A percentile compares a stretch with the other conserved stretches of the same genome.
These are phyloP conservation scores for Meteorus colon DNA, from an alignment of 2,888 invertebrate genomes.

Conservation along the genomic window DNA sequence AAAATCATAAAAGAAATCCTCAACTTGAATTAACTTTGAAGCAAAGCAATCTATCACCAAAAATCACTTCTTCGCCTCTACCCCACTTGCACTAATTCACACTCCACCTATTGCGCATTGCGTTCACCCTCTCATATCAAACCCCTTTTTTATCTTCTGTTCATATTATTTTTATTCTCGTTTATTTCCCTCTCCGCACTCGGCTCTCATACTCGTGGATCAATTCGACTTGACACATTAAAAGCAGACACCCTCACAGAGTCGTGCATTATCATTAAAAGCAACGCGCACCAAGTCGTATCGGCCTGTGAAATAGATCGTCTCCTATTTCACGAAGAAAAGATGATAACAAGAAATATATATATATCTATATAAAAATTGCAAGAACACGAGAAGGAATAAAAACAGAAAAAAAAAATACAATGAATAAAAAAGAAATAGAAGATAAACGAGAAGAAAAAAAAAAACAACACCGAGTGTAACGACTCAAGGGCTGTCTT, in stretches of 20 bases:
- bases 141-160: background rate
- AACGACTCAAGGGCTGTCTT: conserved; percentile 12
- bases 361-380: background rate
- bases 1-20: background rate
- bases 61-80: too few species aligned
- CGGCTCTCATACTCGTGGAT: conserved; percentile 4
- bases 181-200: background rate
- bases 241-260: conserved; percentile 27
- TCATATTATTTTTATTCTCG: background rate
- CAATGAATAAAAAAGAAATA: conserved; percentile 16
- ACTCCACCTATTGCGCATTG: background rate
- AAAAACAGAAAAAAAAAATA: background rate
- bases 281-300: conserved; percentile 2
- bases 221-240: conserved; percentile 26
- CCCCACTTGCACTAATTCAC: background rate
- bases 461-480: background rate
- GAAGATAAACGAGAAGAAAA: conserved; percentile 2
- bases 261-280: conserved; percentile 33
- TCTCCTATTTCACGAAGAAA: conserved; percentile 29
- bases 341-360: conserved; percentile 16
- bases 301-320: conserved; percentile 21
- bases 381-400: background rate
- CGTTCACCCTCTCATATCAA: background rate
- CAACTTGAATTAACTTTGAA: background rate
- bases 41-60: background rate